Percentiles rank a stretch among this genome's conserved stretches.
These are phyloP conservation scores for Progne subis DNA, from an alignment of 2,113 vertebrate genomes.

Conservation along the genomic window DNA sequence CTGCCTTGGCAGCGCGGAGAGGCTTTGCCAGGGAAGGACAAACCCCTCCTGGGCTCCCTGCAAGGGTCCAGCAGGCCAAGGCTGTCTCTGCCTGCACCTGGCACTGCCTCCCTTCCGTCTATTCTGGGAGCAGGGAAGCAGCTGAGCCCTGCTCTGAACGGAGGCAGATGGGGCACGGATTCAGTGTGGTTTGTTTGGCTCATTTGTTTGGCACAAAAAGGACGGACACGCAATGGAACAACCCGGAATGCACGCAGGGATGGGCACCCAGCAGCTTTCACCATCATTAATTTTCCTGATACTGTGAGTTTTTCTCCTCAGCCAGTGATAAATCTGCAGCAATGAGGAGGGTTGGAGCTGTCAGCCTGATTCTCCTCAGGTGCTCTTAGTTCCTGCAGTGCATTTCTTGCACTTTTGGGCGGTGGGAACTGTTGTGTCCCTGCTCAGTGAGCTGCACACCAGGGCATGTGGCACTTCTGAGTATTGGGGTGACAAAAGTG, in stretches of 20 bases:
- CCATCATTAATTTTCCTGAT: neutral
- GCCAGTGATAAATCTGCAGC: neutral
- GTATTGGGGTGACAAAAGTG: neutral
- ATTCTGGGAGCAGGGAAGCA: slow-evolving; percentile 48
- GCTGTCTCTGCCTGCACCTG: slow-evolving; percentile 31
- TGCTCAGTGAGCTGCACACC: neutral
- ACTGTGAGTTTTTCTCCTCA: neutral
- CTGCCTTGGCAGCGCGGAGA: neutral
- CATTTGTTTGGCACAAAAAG: slow-evolving; percentile 9
- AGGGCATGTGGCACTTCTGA: neutral
- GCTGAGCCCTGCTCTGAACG: slow-evolving; percentile 39
- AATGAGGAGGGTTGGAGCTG: neutral
- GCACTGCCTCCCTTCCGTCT: slow-evolving; percentile 43
- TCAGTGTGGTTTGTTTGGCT: neutral
- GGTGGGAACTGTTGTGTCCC: neutral
- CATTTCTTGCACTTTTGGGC: neutral
- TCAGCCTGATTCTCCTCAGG: neutral
- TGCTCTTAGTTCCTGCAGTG: neutral
- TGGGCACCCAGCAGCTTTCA: neutral
- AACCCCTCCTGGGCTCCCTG: slow-evolving; percentile 4
- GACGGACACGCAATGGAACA: neutral
- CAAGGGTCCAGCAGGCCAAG: neutral
- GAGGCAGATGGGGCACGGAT: slow-evolving; percentile 48
- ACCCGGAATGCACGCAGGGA: neutral
- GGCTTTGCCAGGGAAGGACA: neutral